Evolutionary conservation across 1,140 invertebrate species (phyloP), one percentile per base, ranked within the genome.

Genomic region (Drosophila ogumai): DNA sequence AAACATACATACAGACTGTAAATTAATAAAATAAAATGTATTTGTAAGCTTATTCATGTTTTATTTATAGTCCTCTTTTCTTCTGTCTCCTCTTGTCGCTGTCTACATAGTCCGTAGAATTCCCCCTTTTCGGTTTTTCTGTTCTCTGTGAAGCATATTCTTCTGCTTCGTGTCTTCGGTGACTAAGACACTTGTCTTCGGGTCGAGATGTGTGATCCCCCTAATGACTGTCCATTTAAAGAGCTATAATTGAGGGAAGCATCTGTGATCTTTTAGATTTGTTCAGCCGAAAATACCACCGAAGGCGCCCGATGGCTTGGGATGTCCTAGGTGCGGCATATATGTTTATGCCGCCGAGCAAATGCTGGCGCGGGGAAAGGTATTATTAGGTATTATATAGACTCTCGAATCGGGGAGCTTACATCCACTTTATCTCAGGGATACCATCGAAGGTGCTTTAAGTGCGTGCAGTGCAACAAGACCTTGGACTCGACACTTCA

Each of bases 361-460:
- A 93, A 98, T 98, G 97, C 94, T 98, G 87, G 97, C 97, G 58
- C 95, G 96, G 81, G 97, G 97, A 25, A 77, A 77, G 74, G 74
- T 77, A 43, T 54, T 15, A 6, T 25, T 47, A 2, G 22, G 22
- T 47, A 4, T 28, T 28, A 9, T 17, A 31, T 17, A 49, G 25
- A 28, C 12, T 38, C 7, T 25, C 15, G 5, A 22, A 13, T 7
- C 31, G 9, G 40, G 6, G 28, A 25, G 15, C 15, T 40, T 22
- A 22, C 2, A 15, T 38, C 9, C 6, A 19, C 10, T 41, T 13
- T 28, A 50, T 41, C 31, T 94, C 94, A 96, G 94, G 97, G 97
- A 94, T 99, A 97, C 96, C 98, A 99, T 95, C 97, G 95, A 94
- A 96, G 97, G 94, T 99, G 98, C 94, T 99, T 98, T 95, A 98